These are phyloP conservation scores for Megaceryle alcyon DNA, from an alignment of 2,797 vertebrate species.

Conservation along the genomic window DNA sequence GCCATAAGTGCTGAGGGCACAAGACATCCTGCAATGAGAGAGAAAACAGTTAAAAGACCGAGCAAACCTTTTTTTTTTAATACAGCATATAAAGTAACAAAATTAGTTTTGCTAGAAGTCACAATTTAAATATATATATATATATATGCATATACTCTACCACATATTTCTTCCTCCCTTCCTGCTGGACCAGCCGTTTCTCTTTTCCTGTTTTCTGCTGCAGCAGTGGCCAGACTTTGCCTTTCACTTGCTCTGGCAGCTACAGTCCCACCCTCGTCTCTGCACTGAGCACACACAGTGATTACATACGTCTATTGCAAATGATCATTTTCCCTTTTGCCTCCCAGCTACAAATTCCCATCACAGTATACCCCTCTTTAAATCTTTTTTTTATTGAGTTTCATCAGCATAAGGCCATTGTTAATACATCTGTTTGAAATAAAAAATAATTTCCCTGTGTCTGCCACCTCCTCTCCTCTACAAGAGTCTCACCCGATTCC, in stretches of 20 bases:
- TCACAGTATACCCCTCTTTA: constrained; percentile 1
- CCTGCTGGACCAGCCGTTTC: neutral
- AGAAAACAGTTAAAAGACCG: neutral
- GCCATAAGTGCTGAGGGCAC: neutral
- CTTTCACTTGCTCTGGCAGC: neutral
- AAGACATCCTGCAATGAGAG: neutral
- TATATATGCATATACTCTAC: neutral
- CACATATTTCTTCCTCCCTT: neutral
- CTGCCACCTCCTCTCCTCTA: constrained; percentile 40
- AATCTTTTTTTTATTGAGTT: constrained; percentile 62
- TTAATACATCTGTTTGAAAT: constrained; percentile 71
- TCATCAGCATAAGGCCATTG: constrained; percentile 44
- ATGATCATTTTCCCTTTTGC: constrained; percentile 39
- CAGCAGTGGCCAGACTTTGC: neutral
- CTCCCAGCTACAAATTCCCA: constrained; percentile 63
- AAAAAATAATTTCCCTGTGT: constrained; percentile 64
- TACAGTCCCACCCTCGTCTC: neutral
- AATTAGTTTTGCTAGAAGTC: neutral
- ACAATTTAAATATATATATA: neutral
- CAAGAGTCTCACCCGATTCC: constrained; percentile 30
- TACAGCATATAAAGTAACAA: neutral
- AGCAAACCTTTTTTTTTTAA: neutral
- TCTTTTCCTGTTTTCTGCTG: neutral
- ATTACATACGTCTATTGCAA: constrained; percentile 34
- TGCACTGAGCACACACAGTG: neutral